A percentile compares a stretch with the other conserved stretches of the same genome.
These are phyloP conservation scores for Sparidentex hasta DNA, from an alignment of 2,797 vertebrate genomes.

Conservation along the genomic window DNA sequence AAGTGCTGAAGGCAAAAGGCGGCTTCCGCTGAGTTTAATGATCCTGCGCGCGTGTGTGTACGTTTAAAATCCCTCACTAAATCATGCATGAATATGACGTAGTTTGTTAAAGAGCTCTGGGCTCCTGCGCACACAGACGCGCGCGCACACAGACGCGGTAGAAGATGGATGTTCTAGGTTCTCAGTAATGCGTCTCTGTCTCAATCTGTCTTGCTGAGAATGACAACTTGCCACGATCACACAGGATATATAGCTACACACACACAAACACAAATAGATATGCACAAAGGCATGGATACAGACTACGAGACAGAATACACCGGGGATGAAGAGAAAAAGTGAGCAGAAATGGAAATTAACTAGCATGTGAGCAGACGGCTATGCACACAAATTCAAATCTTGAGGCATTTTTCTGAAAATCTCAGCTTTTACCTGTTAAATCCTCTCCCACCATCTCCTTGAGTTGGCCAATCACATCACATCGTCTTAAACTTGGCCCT, in stretches of 20 bases:
- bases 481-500: conserved; percentile 31
- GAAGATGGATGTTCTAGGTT: conserved; percentile 70
- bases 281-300: conserved; percentile 17
- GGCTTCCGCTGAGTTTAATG: conserved; percentile 68
- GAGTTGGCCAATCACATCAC: conserved; percentile 21
- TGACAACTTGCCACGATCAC: conserved; percentile 60
- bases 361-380: neutral
- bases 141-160: neutral
- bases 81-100: conserved; percentile 72
- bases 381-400: neutral
- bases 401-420: conserved; percentile 9
- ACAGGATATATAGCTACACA: conserved; percentile 50
- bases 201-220: conserved; percentile 70
- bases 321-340: neutral
- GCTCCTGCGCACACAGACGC: conserved; percentile 23
- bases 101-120: conserved; percentile 58
- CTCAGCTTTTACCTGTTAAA: conserved; percentile 17
- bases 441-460: neutral
- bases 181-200: conserved; percentile 61
- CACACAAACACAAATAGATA: conserved; percentile 20
- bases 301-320: conserved; percentile 28
- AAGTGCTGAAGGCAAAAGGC: conserved; percentile 70
- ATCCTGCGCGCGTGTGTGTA: conserved; percentile 53
- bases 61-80: conserved; percentile 62
- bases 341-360: conserved; percentile 19